Percentiles rank a stretch among this genome's conserved stretches.
Evolutionary conservation across 2,888 invertebrate species (phyloP).

Genomic region (Nomada fucata): DNA sequence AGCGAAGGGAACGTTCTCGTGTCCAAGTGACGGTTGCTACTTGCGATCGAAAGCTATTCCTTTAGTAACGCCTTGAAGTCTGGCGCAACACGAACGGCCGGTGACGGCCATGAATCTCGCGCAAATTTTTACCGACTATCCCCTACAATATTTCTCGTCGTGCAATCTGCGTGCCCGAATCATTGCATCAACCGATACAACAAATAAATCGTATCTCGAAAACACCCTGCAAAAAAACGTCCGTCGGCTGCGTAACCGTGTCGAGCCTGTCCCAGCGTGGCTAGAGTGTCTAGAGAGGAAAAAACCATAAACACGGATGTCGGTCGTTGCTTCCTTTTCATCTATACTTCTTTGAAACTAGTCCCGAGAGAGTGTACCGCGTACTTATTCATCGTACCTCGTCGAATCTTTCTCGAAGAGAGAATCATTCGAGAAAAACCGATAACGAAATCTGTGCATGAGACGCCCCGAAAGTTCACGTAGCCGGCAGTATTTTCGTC

Average conservation of each 20-base stretch:
- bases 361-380: not conserved
- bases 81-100: conserved; percentile 27
- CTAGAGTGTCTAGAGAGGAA: not conserved
- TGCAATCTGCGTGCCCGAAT: not conserved
- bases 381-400: not conserved
- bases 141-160: not conserved
- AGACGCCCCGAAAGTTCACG: conserved; percentile 9
- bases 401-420: not conserved
- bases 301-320: not conserved
- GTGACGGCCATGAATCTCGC: not conserved
- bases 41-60: not conserved
- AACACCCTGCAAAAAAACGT: not conserved
- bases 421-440: not conserved
- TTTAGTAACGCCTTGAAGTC: conserved; percentile 42
- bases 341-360: not conserved
- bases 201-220: not conserved
- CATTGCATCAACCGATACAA: not conserved
- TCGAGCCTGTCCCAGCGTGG: no score
- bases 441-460: not conserved
- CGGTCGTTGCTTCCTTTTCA: conserved; percentile 5
- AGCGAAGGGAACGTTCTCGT: conserved; percentile 24
- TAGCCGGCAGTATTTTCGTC: conserved; percentile 12
- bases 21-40: conserved; percentile 6
- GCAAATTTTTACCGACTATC: conserved; percentile 2
- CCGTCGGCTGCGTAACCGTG: conserved; percentile 23